Conservation (phyloP, 2,888 invertebrate genomes). For the Charanyca ferruginea region DNA sequence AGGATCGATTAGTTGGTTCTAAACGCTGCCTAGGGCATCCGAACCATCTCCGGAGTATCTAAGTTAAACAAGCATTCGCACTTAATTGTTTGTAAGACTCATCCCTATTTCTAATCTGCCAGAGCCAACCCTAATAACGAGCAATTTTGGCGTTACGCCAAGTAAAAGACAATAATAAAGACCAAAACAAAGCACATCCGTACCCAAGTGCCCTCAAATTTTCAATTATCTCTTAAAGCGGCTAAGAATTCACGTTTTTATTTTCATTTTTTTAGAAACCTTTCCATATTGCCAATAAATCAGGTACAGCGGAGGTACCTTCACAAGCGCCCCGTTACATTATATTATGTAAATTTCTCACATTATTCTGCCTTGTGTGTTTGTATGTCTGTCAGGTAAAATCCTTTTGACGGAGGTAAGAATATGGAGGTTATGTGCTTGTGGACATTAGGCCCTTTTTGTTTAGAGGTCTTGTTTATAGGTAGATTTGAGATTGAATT, state of each 20-base stretch:
- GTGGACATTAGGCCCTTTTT: slow-evolving; percentile 67
- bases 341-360: slow-evolving; percentile 74
- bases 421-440: slow-evolving; percentile 66
- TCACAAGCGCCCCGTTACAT: slow-evolving; percentile 54
- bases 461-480: slow-evolving; percentile 53
- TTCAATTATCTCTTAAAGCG: slow-evolving; percentile 55
- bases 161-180: slow-evolving; percentile 28
- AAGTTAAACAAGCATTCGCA: not conserved
- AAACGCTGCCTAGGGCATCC: too few relatives aligned
- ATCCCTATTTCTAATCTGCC: slow-evolving; percentile 21
- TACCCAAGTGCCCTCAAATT: slow-evolving; percentile 44
- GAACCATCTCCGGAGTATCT: too few relatives aligned
- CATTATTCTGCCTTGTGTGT: slow-evolving; percentile 72
- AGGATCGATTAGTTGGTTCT: too few relatives aligned
- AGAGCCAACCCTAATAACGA: slow-evolving; percentile 21
- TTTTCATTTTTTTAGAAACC: slow-evolving; percentile 44
- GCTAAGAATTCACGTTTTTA: slow-evolving; percentile 47
- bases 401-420: slow-evolving; percentile 80
- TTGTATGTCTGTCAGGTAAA: slow-evolving; percentile 76
- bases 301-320: slow-evolving; percentile 37
- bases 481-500: slow-evolving; percentile 15
- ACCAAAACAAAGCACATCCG: slow-evolving; percentile 46
- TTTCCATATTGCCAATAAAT: slow-evolving; percentile 65
- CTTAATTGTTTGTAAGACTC: not conserved
- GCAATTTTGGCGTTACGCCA: slow-evolving; percentile 29